Conservation (phyloP, 2,888 invertebrate genomes). For the Hofmannophila pseudospretella region DNA sequence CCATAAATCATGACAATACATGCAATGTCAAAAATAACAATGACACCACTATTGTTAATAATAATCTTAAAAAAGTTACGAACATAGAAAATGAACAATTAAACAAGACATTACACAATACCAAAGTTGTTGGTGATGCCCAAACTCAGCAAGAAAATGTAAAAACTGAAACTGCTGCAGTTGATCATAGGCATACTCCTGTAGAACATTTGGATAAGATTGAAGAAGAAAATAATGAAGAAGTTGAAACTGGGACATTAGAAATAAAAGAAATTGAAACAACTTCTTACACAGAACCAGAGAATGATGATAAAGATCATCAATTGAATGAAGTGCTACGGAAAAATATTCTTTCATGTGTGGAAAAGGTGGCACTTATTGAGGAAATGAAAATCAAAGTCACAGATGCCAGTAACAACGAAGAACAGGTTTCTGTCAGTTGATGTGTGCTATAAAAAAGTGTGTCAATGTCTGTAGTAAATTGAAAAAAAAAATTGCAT, state of each 20-base stretch:
- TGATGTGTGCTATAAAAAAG: slow-evolving; percentile 49
- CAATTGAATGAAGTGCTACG: slow-evolving; percentile 53
- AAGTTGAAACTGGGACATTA: slow-evolving; percentile 16
- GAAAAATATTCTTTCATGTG: slow-evolving; percentile 65
- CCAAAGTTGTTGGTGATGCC: slow-evolving; percentile 34
- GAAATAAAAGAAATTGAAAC: slow-evolving; percentile 40
- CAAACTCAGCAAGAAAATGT: slow-evolving; percentile 27
- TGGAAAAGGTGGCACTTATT: slow-evolving; percentile 64
- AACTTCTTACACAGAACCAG: slow-evolving; percentile 24
- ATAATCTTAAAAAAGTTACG: slow-evolving; percentile 61
- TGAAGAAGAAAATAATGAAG: slow-evolving; percentile 16
- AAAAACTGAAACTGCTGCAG: slow-evolving; percentile 17
- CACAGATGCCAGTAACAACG: slow-evolving; percentile 38
- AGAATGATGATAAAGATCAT: slow-evolving; percentile 42
- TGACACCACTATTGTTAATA: slow-evolving; percentile 36
- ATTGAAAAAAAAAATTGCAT: slow-evolving; percentile 43
- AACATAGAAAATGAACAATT: slow-evolving; percentile 70
- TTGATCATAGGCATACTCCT: slow-evolving; percentile 2
- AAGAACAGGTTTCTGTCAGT: slow-evolving; percentile 60
- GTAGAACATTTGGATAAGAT: slow-evolving; percentile 15
- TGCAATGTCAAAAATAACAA: slow-evolving; percentile 35
- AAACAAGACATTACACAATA: slow-evolving; percentile 52
- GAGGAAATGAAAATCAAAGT: slow-evolving; percentile 62
- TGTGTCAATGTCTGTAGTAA: slow-evolving; percentile 44
- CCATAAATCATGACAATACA: slow-evolving; percentile 30